Base-by-base conservation (phyloP, 1,140 invertebrate species). In the Conus ventricosus region DNA sequence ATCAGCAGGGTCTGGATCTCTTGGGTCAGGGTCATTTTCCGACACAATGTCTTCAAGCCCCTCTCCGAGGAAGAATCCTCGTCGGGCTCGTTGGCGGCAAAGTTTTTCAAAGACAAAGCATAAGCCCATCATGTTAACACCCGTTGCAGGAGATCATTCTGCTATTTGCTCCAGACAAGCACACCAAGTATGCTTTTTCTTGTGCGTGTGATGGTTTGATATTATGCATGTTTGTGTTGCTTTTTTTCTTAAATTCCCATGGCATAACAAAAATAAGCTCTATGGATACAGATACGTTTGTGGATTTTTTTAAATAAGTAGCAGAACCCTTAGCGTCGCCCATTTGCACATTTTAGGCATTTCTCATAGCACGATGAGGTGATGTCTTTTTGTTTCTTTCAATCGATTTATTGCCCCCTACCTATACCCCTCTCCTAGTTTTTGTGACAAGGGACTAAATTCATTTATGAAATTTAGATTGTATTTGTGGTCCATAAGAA, bases 1-100 rank as follows among this genome's bases (percentile, higher is more conserved):
- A 75, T 93, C 92, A 15, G 91, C 91, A 85, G 87, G 89, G 17
- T 71, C 84, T 63, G 67, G 60, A 53, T 75, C 85, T 25, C 27
- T 8, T 15, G 39, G 80, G 13, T 81, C 80, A 5, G 80, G 80
- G 39, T 81, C 80, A 7, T 23, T 75, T 10, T 87, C 85, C 8
- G 85, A 87, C 75, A 27, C 85, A 51, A 75, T 57, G 13, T 87
- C 85, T 8, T 78, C 85, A 11, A 27, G 54, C 51, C 63, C 54
- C 13, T 87, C 85, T 0, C 82, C 87, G 11, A 55, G 57, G 55
- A 88, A 84, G 53, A 84, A 71, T 11, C 81, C 87, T 17, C 57
- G 87, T 2, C 87, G 87, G 11, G 60, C 87, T 0, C 57, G 76
- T 20, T 88, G 25, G 87, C 87, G 17, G 87, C 87, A 7, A 88